Conservation (phyloP, 2,113 vertebrate genomes). For the Proteles cristata region DNA sequence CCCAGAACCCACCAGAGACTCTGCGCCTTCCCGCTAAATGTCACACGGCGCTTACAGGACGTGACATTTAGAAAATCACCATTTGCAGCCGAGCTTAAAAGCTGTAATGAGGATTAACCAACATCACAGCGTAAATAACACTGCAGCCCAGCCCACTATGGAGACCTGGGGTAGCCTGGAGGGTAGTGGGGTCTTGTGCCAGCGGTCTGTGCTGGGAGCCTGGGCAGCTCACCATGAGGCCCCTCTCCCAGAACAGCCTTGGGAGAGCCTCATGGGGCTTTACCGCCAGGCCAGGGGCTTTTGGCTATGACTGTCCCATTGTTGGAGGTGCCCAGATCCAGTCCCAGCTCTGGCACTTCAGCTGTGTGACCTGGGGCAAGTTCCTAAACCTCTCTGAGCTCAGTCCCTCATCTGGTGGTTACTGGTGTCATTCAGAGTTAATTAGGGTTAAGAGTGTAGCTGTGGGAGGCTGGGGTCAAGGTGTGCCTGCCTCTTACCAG, state of each 20-base stretch:
- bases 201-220: neutral
- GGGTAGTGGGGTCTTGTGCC: too few species aligned
- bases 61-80: constrained; percentile 88
- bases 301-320: accelerated
- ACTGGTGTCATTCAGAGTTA: neutral
- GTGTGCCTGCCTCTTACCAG: neutral
- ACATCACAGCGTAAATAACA: constrained; percentile 68
- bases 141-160: neutral
- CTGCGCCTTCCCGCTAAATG: constrained; percentile 84
- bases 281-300: neutral
- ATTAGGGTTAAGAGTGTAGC: neutral
- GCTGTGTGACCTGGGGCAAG: neutral
- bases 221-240: accelerated
- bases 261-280: neutral
- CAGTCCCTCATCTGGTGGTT: neutral
- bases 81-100: constrained; percentile 76
- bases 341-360: neutral
- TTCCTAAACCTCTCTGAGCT: neutral
- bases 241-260: neutral
- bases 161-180: neutral
- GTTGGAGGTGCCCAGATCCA: neutral
- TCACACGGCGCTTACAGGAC: constrained; percentile 83
- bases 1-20: constrained; percentile 83
- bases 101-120: constrained; percentile 80
- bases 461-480: neutral